Base-by-base conservation (phyloP, 2,888 invertebrate genomes). In the Schizaphis graminum region DNA sequence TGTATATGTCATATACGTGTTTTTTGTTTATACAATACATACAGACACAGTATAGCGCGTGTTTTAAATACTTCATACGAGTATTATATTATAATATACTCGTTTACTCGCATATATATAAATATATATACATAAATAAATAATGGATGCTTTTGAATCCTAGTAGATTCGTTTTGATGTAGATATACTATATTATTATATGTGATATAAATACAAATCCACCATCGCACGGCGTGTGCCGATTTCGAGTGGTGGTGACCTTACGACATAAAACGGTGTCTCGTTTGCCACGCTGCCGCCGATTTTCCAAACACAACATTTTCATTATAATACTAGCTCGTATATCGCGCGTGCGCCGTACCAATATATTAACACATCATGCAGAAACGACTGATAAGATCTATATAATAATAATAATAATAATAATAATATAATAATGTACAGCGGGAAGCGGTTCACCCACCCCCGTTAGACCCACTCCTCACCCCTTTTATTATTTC, bases 321-420 rank as follows among this genome's bases (percentile, higher is more conserved):
- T 85, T 53, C 41, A 85, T 91, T 56, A 56, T 56, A 11, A 89
- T 61, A 26, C 44, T n/a, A n/a, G n/a, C n/a, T 47, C 44, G 44
- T 35, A 16, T 44, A 47, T 16, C 35, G 91, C 41, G 28, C 77
- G 77, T 77, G 77, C 57, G 91, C 85, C 28, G 26, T 44, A 21
- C 91, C 84, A 91, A 91, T 91, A 67, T 88, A 88, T 88, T 92
- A 67, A 87, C 92, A 92, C 92, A 24, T 92, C 92, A 92, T 92
- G 92, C 92, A 92, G 87, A 92, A 92, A 92, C 61, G 49, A 57
- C 67, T 35, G 92, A 92, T 92, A 92, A 92, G 88, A 92, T 92
- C 92, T 61, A 41, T 41, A 16, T 35, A n/a, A 28, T 89, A 61
- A 61, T 61, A 61, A 61, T 67, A n/a, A 67, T 67, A 13, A 16